phyloP scores from a whole-genome alignment of 2,113 vertebrate species.

The Struthio camelus region DNA sequence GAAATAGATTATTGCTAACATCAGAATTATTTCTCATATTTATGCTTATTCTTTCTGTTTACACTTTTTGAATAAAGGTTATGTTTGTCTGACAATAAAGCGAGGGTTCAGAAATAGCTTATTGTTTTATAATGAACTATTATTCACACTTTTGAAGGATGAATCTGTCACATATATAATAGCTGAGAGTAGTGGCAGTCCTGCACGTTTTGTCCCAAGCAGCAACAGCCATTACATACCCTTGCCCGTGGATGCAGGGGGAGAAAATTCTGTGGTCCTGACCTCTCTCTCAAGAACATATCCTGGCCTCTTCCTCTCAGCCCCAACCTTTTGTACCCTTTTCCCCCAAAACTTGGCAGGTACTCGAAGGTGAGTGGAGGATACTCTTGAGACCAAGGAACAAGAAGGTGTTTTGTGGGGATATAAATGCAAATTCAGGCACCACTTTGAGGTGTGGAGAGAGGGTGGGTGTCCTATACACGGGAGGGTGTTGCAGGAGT shows the following conservation, averaged over 20 bases:
- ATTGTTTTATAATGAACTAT: not conserved
- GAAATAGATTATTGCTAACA: not conserved
- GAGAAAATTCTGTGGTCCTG: not conserved
- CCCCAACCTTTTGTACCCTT: not conserved
- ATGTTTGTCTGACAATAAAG: not conserved
- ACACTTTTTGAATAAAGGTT: not conserved
- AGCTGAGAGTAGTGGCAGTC: not conserved
- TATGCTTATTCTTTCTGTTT: not conserved
- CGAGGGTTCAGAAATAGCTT: not conserved
- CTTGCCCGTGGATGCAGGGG: not conserved
- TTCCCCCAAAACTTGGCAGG: not conserved
- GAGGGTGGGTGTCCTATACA: fast-evolving
- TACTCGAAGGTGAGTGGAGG: not conserved
- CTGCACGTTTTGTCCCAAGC: not conserved
- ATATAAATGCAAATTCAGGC: not conserved
- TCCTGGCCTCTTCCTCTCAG: not conserved
- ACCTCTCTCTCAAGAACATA: not conserved
- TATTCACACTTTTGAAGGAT: not conserved
- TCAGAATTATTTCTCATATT: not conserved
- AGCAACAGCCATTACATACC: not conserved
- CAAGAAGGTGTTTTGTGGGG: not conserved
- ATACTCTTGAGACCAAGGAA: not conserved
- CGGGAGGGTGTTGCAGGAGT: not conserved
- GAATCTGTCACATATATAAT: not conserved
- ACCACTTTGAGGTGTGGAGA: not conserved